Base-by-base conservation (phyloP, 2,888 invertebrate genomes). In the Erebia epiphron region DNA sequence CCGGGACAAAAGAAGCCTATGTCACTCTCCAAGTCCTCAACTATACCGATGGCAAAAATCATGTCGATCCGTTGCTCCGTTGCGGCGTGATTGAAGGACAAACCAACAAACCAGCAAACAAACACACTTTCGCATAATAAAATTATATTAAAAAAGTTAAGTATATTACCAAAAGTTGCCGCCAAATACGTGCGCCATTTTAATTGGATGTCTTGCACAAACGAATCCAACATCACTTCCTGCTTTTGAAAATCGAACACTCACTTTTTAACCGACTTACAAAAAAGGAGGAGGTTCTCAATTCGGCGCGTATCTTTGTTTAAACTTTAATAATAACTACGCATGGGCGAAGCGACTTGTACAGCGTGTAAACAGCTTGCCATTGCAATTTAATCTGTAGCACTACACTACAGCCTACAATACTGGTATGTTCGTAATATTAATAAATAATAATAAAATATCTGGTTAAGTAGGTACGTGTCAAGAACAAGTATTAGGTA, bases 371-470 rank as follows among this genome's bases (percentile, higher is more conserved):
- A 75, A 75, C 86, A 69, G 76, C 61, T 65, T 74, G 86, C 81
- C 82, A 84, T 82, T 75, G 76, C 81, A 78, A 79, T 80, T 82
- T 80, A 83, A 76, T 86, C 79, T 87, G 84, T 64, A 21, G 56
- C 46, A 46, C 13, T 7, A 54, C 54, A 52, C 9, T 52, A 16
- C 9, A n/a, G n/a, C n/a, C n/a, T n/a, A n/a, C n/a, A n/a, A n/a
- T n/a, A n/a, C n/a, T n/a, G n/a, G n/a, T n/a, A n/a, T n/a, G n/a
- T n/a, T n/a, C n/a, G n/a, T n/a, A n/a, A n/a, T n/a, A n/a, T n/a
- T n/a, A n/a, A n/a, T n/a, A n/a, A n/a, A n/a, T n/a, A n/a, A n/a
- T n/a, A n/a, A n/a, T n/a, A n/a, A n/a, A 11, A 52, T 50, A 52
- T 5, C 9, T 16, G 16, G 16, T 7, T 9, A 52, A 7, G 52